phyloP scores from a whole-genome alignment of 1,140 invertebrate species.

The Steinernema khuongi region DNA sequence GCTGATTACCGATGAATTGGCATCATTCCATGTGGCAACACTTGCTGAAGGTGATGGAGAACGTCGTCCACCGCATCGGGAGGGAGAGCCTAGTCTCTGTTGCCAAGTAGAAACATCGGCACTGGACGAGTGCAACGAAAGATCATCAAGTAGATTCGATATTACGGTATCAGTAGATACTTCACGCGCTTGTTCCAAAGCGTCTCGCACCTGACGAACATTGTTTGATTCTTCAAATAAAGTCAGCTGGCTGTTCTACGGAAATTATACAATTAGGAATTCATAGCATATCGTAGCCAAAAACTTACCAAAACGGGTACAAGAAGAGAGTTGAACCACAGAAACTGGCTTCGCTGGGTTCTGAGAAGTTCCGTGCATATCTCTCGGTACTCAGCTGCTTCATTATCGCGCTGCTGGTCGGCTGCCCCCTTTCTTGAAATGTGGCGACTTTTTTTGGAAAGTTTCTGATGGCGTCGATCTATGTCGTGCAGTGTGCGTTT shows the following conservation, averaged over 20 bases:
- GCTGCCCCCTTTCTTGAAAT: background rate
- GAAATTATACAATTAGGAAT: background rate
- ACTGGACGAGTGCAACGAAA: background rate
- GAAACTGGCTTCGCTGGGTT: constrained; percentile 1
- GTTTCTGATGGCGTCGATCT: background rate
- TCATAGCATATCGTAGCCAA: background rate
- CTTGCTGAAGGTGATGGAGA: background rate
- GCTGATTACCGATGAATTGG: no score
- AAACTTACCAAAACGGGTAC: background rate
- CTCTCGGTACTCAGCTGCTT: background rate
- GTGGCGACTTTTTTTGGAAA: background rate
- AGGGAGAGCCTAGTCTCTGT: background rate
- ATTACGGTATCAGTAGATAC: background rate
- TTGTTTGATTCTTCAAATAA: background rate
- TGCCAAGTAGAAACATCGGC: background rate
- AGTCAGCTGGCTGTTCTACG: background rate
- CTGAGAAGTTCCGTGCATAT: background rate
- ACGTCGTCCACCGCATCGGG: background rate
- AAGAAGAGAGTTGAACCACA: background rate
- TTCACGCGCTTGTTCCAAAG: background rate
- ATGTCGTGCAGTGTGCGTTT: background rate
- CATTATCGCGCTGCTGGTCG: background rate
- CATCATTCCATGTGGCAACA: background rate
- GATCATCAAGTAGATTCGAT: background rate
- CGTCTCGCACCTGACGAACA: background rate